These are phyloP conservation scores for Drosophila subsilvestris DNA, from an alignment of 2,888 invertebrate species.

Conservation along the genomic window DNA sequence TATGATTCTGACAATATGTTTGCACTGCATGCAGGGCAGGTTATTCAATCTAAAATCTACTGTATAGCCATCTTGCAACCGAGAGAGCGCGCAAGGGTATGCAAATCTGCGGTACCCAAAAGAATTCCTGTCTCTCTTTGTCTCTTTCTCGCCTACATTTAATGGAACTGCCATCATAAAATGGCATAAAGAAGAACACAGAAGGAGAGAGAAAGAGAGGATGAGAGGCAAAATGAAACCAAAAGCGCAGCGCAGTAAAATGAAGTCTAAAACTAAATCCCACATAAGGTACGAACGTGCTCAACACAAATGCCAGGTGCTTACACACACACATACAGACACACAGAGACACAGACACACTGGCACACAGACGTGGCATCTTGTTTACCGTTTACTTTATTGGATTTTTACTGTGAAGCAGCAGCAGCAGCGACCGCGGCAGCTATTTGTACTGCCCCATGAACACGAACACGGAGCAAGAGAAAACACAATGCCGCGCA, in stretches of 20 bases:
- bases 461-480: slow-evolving; percentile 4
- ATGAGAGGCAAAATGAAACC: slow-evolving; percentile 62
- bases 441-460: slow-evolving; percentile 66
- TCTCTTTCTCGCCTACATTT: slow-evolving; percentile 27
- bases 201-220: neutral
- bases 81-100: neutral
- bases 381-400: slow-evolving; percentile 61
- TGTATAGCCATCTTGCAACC: too few species aligned
- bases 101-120: neutral
- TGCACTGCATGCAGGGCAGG: too few species aligned
- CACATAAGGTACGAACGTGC: slow-evolving; percentile 80
- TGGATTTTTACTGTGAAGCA: slow-evolving; percentile 60
- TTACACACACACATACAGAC: slow-evolving; percentile 45
- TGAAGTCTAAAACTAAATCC: slow-evolving; percentile 79
- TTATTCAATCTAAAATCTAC: too few species aligned
- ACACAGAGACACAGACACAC: neutral
- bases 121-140: slow-evolving; percentile 27
- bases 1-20: neutral
- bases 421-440: slow-evolving; percentile 16
- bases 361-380: neutral
- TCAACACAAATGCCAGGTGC: slow-evolving; percentile 79
- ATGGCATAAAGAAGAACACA: slow-evolving; percentile 61
- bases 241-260: slow-evolving; percentile 76
- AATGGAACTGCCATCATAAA: slow-evolving; percentile 68
- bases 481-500: slow-evolving; percentile 13